Evolutionary conservation across 2,888 invertebrate genomes (phyloP).

Genomic region (Netelia virgata): DNA sequence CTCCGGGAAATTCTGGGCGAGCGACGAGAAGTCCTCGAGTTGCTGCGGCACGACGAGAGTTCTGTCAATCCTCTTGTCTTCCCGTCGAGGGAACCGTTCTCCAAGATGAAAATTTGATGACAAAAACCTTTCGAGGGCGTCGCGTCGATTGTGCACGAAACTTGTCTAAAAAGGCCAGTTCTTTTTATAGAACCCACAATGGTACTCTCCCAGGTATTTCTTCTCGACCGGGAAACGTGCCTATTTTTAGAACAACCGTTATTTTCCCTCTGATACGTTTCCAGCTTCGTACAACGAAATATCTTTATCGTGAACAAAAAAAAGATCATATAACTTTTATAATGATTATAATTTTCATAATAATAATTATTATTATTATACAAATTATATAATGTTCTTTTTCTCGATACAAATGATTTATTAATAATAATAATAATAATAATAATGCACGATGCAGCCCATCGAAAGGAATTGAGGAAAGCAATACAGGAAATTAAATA

Average conservation of each 20-base stretch:
- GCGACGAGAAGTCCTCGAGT: not conserved
- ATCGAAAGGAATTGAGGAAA: too few relatives aligned
- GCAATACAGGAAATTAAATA: too few relatives aligned
- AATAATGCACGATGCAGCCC: too few relatives aligned
- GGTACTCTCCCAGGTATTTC: constrained; percentile 1
- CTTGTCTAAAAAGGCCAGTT: constrained; percentile 10
- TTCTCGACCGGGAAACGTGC: not conserved
- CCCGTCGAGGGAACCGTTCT: not conserved
- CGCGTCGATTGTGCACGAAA: constrained; percentile 6
- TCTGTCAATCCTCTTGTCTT: not conserved
- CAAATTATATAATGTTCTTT: too few relatives aligned
- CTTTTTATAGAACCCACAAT: constrained; percentile 22
- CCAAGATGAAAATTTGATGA: constrained; percentile 32
- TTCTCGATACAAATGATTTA: too few relatives aligned
- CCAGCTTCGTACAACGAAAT: not conserved
- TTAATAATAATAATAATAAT: too few relatives aligned
- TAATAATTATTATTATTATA: too few relatives aligned
- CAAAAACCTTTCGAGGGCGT: constrained; percentile 8
- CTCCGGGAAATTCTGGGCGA: constrained; percentile 11
- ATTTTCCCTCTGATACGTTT: constrained; percentile 1
- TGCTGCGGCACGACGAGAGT: constrained; percentile 2
- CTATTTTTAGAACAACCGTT: constrained; percentile 3
- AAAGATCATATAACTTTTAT: not conserved
- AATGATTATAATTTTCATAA: too few relatives aligned
- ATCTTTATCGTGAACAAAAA: not conserved